Evolutionary conservation across 2,888 invertebrate species (phyloP).

Genomic region (Tryphoninae sp.): DNA sequence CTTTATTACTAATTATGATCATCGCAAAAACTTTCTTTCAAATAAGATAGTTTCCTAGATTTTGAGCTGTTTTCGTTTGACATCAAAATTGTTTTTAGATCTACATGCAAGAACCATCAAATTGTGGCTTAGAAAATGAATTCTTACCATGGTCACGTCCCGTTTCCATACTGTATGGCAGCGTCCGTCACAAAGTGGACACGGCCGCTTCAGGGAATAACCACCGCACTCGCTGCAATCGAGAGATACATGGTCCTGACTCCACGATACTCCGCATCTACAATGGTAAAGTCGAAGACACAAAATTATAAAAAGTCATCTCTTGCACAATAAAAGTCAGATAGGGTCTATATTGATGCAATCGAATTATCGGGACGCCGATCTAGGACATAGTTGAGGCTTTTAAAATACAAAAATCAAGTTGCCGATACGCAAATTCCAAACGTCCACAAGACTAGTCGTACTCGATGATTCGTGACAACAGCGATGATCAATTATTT

Average conservation of each 20-base stretch:
- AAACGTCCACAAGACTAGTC: background rate
- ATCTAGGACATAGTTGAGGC: background rate
- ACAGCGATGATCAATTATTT: slow-evolving; percentile 42
- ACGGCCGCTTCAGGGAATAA: slow-evolving; percentile 89
- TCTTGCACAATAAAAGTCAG: background rate
- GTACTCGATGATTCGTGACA: slow-evolving; percentile 25
- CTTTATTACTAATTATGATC: no score
- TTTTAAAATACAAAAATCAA: slow-evolving; percentile 4
- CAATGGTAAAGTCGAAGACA: slow-evolving; percentile 60
- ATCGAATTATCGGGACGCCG: background rate
- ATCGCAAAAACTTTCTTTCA: no score
- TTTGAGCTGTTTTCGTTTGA: no score
- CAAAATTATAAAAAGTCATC: slow-evolving; percentile 2
- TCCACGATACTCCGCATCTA: slow-evolving; percentile 91
- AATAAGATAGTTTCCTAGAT: no score
- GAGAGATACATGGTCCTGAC: slow-evolving; percentile 88
- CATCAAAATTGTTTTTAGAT: no score
- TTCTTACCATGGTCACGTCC: slow-evolving; percentile 88
- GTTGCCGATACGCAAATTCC: background rate
- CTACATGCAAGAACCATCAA: background rate
- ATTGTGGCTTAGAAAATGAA: background rate
- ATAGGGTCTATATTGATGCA: background rate
- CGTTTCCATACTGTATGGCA: slow-evolving; percentile 89
- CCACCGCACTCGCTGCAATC: slow-evolving; percentile 92
- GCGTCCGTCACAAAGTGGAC: slow-evolving; percentile 88